A percentile compares a stretch with the other conserved stretches of the same genome.
Evolutionary conservation across 2,113 vertebrate genomes (phyloP).

Genomic region (Chaetura pelagica): DNA sequence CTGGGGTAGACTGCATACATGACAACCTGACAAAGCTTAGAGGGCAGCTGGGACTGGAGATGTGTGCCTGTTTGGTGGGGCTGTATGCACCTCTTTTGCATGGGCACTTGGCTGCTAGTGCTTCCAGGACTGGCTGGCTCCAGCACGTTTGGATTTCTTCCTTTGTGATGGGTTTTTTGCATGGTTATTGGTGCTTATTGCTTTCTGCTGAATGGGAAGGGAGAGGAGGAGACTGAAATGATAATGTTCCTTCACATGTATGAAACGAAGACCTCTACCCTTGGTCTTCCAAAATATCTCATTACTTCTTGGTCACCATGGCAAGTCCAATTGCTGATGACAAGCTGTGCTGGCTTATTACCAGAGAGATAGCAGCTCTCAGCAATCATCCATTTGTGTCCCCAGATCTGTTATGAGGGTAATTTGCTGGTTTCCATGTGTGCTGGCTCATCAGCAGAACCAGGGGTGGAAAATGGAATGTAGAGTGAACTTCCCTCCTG

Average conservation of each 20-base stretch:
- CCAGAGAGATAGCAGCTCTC: accelerated
- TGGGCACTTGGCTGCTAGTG: neutral
- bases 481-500: neutral
- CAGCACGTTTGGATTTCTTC: neutral
- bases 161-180: neutral
- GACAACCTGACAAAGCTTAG: neutral
- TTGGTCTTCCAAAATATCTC: neutral
- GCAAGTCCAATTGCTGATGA: neutral
- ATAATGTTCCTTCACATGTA: neutral
- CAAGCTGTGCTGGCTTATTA: neutral
- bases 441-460: neutral
- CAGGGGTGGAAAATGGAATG: neutral
- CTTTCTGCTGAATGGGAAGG: neutral
- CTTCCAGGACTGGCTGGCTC: neutral
- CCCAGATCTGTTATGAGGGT: neutral
- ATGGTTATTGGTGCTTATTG: neutral
- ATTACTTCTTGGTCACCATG: neutral
- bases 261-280: neutral
- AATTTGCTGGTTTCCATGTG: accelerated
- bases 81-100: neutral
- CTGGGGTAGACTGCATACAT: neutral
- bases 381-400: neutral
- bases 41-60: neutral
- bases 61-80: neutral
- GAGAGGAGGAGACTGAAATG: neutral